Base-by-base conservation (phyloP, 2,888 invertebrate species). In the Dryobotodes eremita region DNA sequence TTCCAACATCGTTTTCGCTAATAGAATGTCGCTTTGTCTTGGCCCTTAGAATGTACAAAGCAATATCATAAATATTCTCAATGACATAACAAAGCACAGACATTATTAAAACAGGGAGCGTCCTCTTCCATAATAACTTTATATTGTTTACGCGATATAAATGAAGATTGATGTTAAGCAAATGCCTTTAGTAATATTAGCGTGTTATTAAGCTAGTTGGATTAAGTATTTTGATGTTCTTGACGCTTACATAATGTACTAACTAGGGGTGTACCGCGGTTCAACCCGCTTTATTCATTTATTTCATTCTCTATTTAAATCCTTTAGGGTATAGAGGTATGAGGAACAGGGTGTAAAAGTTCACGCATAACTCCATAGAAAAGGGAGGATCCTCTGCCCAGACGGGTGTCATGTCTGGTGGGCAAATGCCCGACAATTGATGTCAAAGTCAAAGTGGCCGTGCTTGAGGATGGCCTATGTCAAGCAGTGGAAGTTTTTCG, bases 81-180 rank as follows among this genome's bases (percentile, higher is more conserved):
- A 7, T 31, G 55, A 26, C 7, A 46, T 46, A 42, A 23, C 15
- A 50, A 36, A 10, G 15, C 6, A 20, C 23, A 23, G 31, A 46
- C 20, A 4, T 50, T 23, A 75, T 23, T 36, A 61, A 61, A 50
- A 5, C 26, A 26, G 23, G 26, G 50, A 75, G 36, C 5, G 0
- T 23, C 15, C 1, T n/a, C 42, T 31, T n/a, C 4, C 8, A 15
- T 36, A 53, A 13, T 62, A 61, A 82, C 46, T 82, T n/a, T n/a
- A n/a, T n/a, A n/a, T n/a, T n/a, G n/a, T 81, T 71, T 65, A 26
- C 79, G 53, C 20, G 42, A 59, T n/a, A 13, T 3, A 66, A 78
- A 81, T 78, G 57, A 81, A 79, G 79, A 81, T 81, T 78, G 66
- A 81, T 69, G 55, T 11, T 26, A 36, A 15, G 15, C 2, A 50